phyloP scores from a whole-genome alignment of 53 echinoderm and acorn worm species.

The Zoroaster sp. region DNA sequence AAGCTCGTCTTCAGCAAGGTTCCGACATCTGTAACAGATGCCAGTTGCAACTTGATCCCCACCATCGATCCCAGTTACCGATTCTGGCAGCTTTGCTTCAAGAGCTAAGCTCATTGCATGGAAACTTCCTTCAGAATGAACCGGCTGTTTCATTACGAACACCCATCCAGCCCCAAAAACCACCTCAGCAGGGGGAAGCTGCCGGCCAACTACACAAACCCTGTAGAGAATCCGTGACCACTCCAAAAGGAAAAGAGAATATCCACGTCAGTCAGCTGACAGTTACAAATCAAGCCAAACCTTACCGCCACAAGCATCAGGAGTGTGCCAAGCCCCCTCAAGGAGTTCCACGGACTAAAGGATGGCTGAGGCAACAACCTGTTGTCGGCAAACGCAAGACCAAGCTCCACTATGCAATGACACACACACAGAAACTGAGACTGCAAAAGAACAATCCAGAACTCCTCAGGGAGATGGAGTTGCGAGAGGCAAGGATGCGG shows the following conservation, averaged over 20 bases:
- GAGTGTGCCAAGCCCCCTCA: slow-evolving; percentile 71
- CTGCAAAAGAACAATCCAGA: slow-evolving; percentile 92
- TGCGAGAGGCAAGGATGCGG: slow-evolving; percentile 56
- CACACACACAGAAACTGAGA: slow-evolving; percentile 88
- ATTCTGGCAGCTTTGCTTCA: slow-evolving; percentile 77
- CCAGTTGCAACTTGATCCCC: slow-evolving; percentile 3
- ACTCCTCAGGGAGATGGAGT: slow-evolving; percentile 64
- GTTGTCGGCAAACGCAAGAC: slow-evolving; percentile 52
- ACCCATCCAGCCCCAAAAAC: neutral
- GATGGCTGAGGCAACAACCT: slow-evolving; percentile 85
- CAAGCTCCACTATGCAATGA: slow-evolving; percentile 87
- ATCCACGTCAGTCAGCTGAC: neutral
- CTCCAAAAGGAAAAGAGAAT: slow-evolving; percentile 50
- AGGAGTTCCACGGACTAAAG: slow-evolving; percentile 69
- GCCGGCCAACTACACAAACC: no score
- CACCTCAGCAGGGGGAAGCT: neutral
- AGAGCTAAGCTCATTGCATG: slow-evolving; percentile 79
- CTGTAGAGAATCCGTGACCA: neutral
- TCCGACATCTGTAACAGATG: neutral
- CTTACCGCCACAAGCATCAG: slow-evolving; percentile 73
- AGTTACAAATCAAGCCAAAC: neutral
- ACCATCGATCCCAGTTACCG: slow-evolving; percentile 58
- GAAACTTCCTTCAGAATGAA: slow-evolving; percentile 22
- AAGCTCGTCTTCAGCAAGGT: neutral
- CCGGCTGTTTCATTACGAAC: neutral